phyloP scores from a whole-genome alignment of 1,140 invertebrate species.

The Stegodyphus dumicola region DNA sequence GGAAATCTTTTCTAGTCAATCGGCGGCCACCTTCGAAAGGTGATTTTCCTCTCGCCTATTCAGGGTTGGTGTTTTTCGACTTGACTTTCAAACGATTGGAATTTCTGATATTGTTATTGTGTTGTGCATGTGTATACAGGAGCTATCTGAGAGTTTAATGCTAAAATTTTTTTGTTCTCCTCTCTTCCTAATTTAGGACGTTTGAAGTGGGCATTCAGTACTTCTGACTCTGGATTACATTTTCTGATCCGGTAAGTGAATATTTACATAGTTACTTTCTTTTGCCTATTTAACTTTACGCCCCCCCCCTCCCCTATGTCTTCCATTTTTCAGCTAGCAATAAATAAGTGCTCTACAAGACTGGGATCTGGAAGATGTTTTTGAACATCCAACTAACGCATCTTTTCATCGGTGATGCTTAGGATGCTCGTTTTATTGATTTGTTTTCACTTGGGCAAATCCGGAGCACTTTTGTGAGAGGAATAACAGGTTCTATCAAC shows the following conservation, averaged over 20 bases:
- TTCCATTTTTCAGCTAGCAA: neutral
- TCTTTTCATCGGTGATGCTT: no score
- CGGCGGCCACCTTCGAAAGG: neutral
- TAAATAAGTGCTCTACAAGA: neutral
- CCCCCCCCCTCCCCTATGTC: no score
- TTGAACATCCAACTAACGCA: no score
- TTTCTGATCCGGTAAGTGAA: slow-evolving; percentile 15
- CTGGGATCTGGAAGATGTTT: neutral
- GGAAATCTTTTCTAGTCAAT: slow-evolving; percentile 22
- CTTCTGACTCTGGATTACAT: neutral
- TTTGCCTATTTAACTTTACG: neutral
- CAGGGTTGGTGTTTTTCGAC: neutral
- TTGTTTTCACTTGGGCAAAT: no score
- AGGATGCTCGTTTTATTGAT: no score
- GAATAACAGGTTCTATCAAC: no score
- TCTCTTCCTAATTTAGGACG: neutral
- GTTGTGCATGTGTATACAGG: neutral
- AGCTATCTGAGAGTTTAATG: neutral
- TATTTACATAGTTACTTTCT: neutral
- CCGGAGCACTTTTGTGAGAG: no score
- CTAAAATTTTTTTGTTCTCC: neutral
- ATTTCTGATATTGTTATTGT: neutral
- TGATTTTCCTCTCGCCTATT: neutral
- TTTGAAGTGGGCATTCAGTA: neutral
- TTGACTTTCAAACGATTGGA: neutral